Evolutionary conservation across 2,888 invertebrate genomes (phyloP), one percentile per base, ranked within the genome.

Genomic region (Papilio gigon): DNA sequence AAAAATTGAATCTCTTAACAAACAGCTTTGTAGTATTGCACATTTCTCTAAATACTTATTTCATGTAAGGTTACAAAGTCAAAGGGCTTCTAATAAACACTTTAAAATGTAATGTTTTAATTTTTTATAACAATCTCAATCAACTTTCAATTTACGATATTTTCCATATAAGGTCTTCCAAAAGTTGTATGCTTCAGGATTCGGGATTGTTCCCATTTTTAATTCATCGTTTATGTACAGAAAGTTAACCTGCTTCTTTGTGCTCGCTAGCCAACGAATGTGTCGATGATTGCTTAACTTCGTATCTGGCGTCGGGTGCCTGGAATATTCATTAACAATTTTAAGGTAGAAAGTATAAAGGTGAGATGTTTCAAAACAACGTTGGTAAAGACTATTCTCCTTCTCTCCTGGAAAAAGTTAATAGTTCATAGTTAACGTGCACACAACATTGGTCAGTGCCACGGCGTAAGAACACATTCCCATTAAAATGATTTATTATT

Each of bases 181-280:
- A n/a, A 87, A 65, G 2, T 71, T 56, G 70, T 82, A 84, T 9
- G 78, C 75, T 11, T 80, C 73, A 2, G 80, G 81, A 60, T 82
- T 79, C 2, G 84, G 85, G 58, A 82, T 71, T 0, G 79, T 66
- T 0, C 80, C 81, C 81, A 85, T 84, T 67, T 71, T 78, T 22
- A 84, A 66, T 53, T 78, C 74, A 2, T 81, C 75, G 17, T 81
- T 80, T 8, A 87, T 81, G 42, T 83, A 79, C n/a, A 88, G 71
- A 69, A 84, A 80, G 11, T 78, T 82, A 0, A 82, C 35, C n/a
- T 79, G 56, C 11, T 77, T 65, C 67, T 77, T 79, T 2, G 60
- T 75, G 64, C 84, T 85, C 0, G 84, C 81, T n/a, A 67, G 42
- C 87, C 87, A 88, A 73, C 70, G 78, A 1, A 85, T 71, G n/a